These are phyloP conservation scores for Caenorhabditis remanei DNA, from an alignment of 1,140 invertebrate species.

Conservation along the genomic window DNA sequence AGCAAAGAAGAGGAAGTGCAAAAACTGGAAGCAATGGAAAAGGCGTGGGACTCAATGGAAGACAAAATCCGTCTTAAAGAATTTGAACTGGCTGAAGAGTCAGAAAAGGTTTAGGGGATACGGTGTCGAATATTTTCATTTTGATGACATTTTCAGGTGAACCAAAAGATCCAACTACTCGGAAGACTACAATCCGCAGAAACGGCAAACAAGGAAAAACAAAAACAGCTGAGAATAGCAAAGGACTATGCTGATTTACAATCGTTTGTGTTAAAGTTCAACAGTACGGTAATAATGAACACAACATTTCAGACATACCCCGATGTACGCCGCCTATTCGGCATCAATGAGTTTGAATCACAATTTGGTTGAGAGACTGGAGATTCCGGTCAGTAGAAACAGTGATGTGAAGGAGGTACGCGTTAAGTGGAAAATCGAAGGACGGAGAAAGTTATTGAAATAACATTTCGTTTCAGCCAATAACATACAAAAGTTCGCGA, in stretches of 20 bases:
- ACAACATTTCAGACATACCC: slow-evolving; percentile 6
- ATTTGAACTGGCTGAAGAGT: slow-evolving; percentile 41
- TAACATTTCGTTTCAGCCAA: slow-evolving; percentile 1
- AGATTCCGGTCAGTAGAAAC: background rate
- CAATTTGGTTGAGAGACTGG: background rate
- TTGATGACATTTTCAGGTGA: background rate
- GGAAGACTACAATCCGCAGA: background rate
- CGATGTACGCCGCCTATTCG: slow-evolving; percentile 26
- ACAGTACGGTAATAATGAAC: background rate
- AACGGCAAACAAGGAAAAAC: background rate
- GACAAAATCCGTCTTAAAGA: slow-evolving; percentile 48
- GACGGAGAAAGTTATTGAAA: background rate
- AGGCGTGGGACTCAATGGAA: background rate
- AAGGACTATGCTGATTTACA: slow-evolving; percentile 49
- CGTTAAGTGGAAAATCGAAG: background rate
- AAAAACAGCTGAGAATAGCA: slow-evolving; percentile 16
- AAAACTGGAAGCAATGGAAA: slow-evolving; percentile 24
- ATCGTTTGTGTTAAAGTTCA: slow-evolving; percentile 7
- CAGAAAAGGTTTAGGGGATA: slow-evolving; percentile 25
- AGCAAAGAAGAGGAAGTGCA: background rate
- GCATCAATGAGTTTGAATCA: slow-evolving; percentile 38
- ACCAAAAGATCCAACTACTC: background rate
- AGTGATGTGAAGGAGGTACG: slow-evolving; percentile 21
- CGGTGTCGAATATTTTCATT: background rate
- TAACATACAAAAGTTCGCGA: background rate